A percentile compares a stretch with the other conserved stretches of the same genome.
phyloP scores from a whole-genome alignment of 2,797 vertebrate species.

The Diplodus puntazzo region DNA sequence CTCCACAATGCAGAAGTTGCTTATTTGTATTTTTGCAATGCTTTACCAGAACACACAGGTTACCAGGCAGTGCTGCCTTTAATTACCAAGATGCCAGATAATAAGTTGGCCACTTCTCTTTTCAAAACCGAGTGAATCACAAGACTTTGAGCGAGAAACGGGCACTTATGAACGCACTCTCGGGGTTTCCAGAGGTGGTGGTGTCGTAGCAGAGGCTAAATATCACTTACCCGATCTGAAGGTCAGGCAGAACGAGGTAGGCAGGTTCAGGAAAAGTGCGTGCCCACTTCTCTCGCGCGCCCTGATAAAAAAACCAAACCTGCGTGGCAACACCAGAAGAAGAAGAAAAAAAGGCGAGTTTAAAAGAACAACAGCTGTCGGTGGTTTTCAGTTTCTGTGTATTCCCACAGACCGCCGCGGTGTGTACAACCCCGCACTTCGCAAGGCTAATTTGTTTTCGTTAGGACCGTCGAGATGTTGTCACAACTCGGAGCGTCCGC shows the following conservation, averaged over 20 bases:
- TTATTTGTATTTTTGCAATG: background rate
- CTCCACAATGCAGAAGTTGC: background rate
- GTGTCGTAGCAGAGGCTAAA: constrained; percentile 39
- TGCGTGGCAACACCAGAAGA: background rate
- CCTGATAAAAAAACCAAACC: constrained; percentile 13
- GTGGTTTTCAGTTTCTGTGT: constrained; percentile 18
- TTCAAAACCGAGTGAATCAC: background rate
- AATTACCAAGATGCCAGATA: background rate
- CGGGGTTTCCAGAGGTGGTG: background rate
- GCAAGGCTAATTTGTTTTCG: constrained; percentile 79
- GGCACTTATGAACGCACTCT: background rate
- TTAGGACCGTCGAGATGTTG: constrained; percentile 79
- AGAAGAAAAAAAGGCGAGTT: background rate
- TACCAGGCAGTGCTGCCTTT: background rate
- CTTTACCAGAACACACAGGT: background rate
- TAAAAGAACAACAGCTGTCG: background rate
- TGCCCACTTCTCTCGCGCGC: constrained; percentile 50
- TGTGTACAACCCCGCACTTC: constrained; percentile 36
- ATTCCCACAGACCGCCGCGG: constrained; percentile 34
- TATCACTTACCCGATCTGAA: constrained; percentile 87
- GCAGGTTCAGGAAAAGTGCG: constrained; percentile 72
- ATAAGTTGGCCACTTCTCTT: background rate
- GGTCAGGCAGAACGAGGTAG: constrained; percentile 83
- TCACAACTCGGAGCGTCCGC: constrained; percentile 70
- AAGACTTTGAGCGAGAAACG: background rate